Conservation (phyloP, 2,113 vertebrate genomes). For the Anarhynchus alexandrinus region DNA sequence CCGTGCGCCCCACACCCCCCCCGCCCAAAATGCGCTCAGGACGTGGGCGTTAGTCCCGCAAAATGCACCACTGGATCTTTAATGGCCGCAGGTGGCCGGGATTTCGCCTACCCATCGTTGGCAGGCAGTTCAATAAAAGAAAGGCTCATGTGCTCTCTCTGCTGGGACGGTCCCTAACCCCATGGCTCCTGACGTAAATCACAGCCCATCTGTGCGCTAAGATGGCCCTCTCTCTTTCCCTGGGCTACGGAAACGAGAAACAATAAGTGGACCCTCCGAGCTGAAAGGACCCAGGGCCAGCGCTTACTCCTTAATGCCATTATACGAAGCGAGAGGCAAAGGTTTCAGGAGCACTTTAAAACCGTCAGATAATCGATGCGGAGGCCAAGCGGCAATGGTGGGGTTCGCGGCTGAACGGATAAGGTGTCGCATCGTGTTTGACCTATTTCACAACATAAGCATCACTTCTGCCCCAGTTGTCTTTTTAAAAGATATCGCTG, state of each 20-base stretch:
- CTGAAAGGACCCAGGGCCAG: not conserved
- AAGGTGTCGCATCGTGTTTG: not conserved
- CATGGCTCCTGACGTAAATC: not conserved
- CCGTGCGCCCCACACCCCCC: accelerated
- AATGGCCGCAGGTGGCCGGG: not conserved
- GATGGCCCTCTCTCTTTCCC: not conserved
- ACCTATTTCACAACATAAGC: constrained; percentile 56
- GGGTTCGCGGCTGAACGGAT: not conserved
- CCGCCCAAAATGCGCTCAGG: not conserved
- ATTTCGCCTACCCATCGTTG: not conserved
- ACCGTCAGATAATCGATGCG: not conserved
- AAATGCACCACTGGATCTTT: not conserved
- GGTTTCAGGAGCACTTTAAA: constrained; percentile 7
- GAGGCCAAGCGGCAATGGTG: not conserved
- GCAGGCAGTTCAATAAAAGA: constrained; percentile 18
- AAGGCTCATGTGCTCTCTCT: not conserved
- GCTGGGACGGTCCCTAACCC: constrained; percentile 17
- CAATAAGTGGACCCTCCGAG: constrained; percentile 2
- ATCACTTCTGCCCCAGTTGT: constrained; percentile 56
- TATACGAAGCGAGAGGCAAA: not conserved
- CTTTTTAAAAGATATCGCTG: not conserved
- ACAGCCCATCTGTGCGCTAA: constrained; percentile 11
- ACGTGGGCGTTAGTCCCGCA: not conserved
- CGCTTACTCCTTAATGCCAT: not conserved
- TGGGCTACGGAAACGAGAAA: not conserved